Evolutionary conservation across 2,113 vertebrate species (phyloP), one percentile per base, ranked within the genome.

Genomic region (Thunnus thynnus): DNA sequence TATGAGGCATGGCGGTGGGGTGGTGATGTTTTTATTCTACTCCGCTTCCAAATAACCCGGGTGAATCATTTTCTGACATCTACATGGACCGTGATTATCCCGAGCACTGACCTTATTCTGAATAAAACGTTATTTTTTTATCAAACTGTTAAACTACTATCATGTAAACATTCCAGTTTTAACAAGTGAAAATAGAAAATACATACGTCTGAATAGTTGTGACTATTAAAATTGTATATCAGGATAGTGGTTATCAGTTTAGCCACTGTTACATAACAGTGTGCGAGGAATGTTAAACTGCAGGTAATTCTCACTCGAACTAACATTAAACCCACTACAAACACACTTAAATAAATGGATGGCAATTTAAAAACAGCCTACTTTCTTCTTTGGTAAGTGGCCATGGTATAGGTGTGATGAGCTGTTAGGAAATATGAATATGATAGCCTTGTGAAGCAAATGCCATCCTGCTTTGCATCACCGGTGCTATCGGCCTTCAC

Each of bases 41-140:
- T 47, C 18, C 10, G 30, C 9, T 46, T 36, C 22, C 62, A 52
- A 30, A 27, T 20, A 54, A 18, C 46, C 11, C 3, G 0, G 0
- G 9, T 62, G 22, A 69, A 13, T 70, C 17, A 41, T 48, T 48
- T n/a, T 25, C 22, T 47, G 48, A 73, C 62, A 52, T 60, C 30
- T 5, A 54, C 8, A 51, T 18, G 16, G 10, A 30, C 50, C 30
- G 3, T 47, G 32, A 22, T 67, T 11, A 36, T 65, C 52, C 17
- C 1, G 6, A 51, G 13, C 20, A 13, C 3, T 30, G 10, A 58
- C 8, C 13, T 54, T 46, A 11, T 48, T 27, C 25, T 69, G n/a
- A 20, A n/a, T 14, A 22, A 67, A 54, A 22, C 5, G 4, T 1
- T 30, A 30, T 30, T 30, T 30, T 13, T 18, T 17, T 1, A 32